Conservation (phyloP, 2,113 vertebrate species). For the Brachypteracias leptosomus region DNA sequence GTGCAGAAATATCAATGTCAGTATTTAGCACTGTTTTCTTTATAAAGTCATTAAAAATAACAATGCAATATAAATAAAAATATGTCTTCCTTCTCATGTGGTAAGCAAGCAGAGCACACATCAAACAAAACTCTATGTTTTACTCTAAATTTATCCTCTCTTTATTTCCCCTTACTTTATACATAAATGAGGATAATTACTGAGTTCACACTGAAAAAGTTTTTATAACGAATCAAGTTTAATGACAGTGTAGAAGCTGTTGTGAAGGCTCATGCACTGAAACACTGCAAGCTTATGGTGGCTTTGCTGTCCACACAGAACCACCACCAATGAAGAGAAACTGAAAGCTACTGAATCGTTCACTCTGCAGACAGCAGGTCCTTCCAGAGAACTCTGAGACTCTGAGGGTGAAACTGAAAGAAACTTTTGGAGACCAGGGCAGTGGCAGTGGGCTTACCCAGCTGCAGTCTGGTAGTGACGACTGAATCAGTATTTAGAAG, state of each 20-base stretch:
- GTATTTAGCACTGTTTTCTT: neutral
- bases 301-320: neutral
- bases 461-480: neutral
- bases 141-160: neutral
- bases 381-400: neutral
- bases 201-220: neutral
- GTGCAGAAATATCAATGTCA: accelerated
- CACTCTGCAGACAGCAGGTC: neutral
- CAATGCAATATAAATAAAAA: neutral
- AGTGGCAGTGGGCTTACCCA: neutral
- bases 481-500: neutral
- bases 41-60: neutral
- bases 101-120: neutral
- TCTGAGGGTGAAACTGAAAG: neutral
- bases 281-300: neutral
- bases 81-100: neutral
- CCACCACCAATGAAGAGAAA: neutral
- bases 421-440: neutral
- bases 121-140: neutral
- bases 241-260: accelerated
- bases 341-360: neutral
- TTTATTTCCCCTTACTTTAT: neutral
- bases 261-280: accelerated
- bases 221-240: neutral
- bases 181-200: neutral